Evolutionary conservation across 1,140 invertebrate species (phyloP), one percentile per base, ranked within the genome.

Genomic region (Octopus bimaculoides): DNA sequence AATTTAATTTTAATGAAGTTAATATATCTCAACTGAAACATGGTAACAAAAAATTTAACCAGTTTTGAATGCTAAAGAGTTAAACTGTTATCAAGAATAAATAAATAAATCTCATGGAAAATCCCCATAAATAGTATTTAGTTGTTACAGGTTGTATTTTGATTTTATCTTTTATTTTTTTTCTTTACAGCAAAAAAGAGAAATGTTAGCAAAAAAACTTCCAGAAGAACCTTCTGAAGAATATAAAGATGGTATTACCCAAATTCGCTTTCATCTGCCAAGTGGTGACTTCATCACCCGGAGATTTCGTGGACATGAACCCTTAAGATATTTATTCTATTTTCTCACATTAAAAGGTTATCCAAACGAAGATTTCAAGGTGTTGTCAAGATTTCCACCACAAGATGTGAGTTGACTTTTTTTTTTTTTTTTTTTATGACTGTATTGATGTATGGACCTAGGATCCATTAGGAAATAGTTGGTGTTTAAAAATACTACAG

Each of bases 371-470:
- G 95, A 96, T 87, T 97, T 94, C 88, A 98, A 97, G 92, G 93
- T 97, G 75, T 94, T 97, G 82, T 94, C 94, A 84, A 95, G 95
- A 88, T 97, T 95, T 94, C 96, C 96, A 87, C 93, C 96, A 88
- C 94, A 94, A 92, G 96, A 97, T 93, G 88, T 89, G 84, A 88
- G 88, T 85, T 66, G 26, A 20, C 66, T 41, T 80, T 41, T 5
- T 54, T 12, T 66, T 78, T 20, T 10, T 77, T 76, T 5, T 53
- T 55, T 9, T 5, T 73, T 61, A 41, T 41, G 26, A 41, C 26
- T 41, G 1, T 41, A 41, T 41, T 41, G 26, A 41, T 41, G 0
- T 41, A 41, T 41, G 26, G 26, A 41, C 26, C 0, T 41, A 41
- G 26, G 1, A 41, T 41, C 26, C 26, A 41, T 41, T 41, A 2